These are phyloP conservation scores for Scytalopus superciliaris DNA, from an alignment of 2,113 vertebrate genomes.

Conservation along the genomic window DNA sequence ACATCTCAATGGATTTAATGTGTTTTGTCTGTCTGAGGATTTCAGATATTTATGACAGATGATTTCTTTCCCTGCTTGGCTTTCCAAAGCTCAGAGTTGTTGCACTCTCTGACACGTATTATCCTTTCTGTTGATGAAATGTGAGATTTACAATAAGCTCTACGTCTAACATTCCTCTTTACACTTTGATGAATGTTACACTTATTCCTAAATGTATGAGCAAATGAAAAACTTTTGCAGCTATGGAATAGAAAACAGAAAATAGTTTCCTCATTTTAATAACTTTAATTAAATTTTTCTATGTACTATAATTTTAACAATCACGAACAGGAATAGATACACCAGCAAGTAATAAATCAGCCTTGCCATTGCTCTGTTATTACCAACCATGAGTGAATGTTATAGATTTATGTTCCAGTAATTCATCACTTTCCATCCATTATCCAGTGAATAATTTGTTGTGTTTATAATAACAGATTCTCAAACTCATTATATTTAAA, in stretches of 20 bases:
- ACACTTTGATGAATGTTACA: not conserved
- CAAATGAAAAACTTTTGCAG: not conserved
- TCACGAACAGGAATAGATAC: not conserved
- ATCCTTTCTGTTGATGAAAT: not conserved
- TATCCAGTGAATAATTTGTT: slow-evolving; percentile 9
- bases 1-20: not conserved
- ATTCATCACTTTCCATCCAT: slow-evolving; percentile 47
- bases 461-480: not conserved
- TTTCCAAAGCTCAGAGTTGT: not conserved
- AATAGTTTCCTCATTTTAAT: slow-evolving; percentile 30
- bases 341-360: slow-evolving; percentile 40
- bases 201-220: not conserved
- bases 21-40: not conserved
- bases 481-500: slow-evolving; percentile 5
- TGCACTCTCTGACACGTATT: not conserved
- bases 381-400: not conserved
- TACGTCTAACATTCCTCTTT: not conserved
- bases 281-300: slow-evolving; percentile 31
- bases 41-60: not conserved
- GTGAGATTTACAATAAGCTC: not conserved
- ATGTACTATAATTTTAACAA: not conserved
- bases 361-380: slow-evolving; percentile 16
- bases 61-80: not conserved
- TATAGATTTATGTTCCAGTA: slow-evolving; percentile 10
- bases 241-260: not conserved